Conservation (phyloP, 2,888 invertebrate species). For the Theodoxus fluviatilis region DNA sequence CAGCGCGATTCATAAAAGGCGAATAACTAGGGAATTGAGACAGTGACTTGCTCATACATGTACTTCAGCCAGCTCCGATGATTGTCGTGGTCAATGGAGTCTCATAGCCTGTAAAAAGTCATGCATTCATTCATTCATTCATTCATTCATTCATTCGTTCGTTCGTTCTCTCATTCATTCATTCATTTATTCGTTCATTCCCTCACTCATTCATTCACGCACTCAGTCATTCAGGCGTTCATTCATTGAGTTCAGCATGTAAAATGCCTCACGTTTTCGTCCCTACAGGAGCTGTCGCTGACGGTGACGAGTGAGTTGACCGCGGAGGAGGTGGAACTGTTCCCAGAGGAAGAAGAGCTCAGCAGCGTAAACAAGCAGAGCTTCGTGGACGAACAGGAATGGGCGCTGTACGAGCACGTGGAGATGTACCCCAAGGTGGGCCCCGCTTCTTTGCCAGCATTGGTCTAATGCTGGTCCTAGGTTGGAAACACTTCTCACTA, state of each 20-base stretch:
- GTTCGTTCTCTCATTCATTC: neutral
- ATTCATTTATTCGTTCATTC: neutral
- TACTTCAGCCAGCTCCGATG: too few relatives aligned
- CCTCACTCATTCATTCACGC: neutral
- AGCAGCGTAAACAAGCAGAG: constrained; percentile 45
- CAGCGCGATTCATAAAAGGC: too few relatives aligned
- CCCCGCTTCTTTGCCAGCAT: too few relatives aligned
- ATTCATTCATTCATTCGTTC: neutral
- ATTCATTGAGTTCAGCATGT: neutral
- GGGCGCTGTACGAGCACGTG: constrained; percentile 57
- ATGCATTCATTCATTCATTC: too few relatives aligned
- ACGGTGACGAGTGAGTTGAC: constrained; percentile 35
- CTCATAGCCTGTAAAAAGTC: too few relatives aligned
- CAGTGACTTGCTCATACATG: too few relatives aligned
- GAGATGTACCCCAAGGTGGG: too few relatives aligned
- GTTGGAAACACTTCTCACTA: too few relatives aligned
- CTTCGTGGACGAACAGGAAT: constrained; percentile 62
- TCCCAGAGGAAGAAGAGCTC: constrained; percentile 45
- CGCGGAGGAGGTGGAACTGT: constrained; percentile 38
- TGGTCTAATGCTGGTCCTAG: too few relatives aligned
- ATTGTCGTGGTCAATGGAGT: too few relatives aligned
- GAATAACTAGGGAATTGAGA: too few relatives aligned
- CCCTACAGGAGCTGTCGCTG: constrained; percentile 30
- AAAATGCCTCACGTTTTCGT: neutral
- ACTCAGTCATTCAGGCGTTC: neutral